Percentiles rank a stretch among this genome's conserved stretches.
phyloP scores from a whole-genome alignment of 30 jellyfish, hydroid and myxozoan species.

The Turritopsis rubra region DNA sequence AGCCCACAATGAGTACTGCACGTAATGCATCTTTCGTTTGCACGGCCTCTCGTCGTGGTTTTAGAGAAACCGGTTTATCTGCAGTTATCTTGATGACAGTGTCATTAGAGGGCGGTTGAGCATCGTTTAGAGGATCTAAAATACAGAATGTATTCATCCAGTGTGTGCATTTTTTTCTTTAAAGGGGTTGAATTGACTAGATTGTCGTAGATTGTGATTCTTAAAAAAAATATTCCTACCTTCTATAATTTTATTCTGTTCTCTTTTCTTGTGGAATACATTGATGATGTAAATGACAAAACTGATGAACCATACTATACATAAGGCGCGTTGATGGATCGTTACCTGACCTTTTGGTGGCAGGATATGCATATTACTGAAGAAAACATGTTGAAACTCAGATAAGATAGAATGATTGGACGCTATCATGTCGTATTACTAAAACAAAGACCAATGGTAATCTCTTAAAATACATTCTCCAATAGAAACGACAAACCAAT shows the following conservation, averaged over 20 bases:
- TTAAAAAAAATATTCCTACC: neutral
- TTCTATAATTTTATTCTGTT: neutral
- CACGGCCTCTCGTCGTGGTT: slow-evolving; percentile 32
- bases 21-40: slow-evolving; percentile 39
- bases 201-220: too few relatives aligned
- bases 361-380: neutral
- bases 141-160: neutral
- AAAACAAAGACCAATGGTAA: neutral
- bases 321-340: slow-evolving; percentile 65
- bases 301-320: slow-evolving; percentile 38
- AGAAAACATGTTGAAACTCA: neutral
- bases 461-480: too few relatives aligned
- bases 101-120: neutral
- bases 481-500: too few relatives aligned
- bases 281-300: neutral
- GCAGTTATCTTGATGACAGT: neutral
- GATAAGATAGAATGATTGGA: neutral
- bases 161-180: neutral
- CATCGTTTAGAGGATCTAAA: neutral
- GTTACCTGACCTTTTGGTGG: slow-evolving; percentile 69
- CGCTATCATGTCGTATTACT: neutral
- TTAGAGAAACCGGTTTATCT: slow-evolving; percentile 3
- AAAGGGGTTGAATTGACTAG: neutral
- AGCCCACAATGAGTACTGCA: slow-evolving; percentile 54
- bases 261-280: neutral